phyloP scores from a whole-genome alignment of 1,140 invertebrate species.

The Cyphomyrmex costatus region DNA sequence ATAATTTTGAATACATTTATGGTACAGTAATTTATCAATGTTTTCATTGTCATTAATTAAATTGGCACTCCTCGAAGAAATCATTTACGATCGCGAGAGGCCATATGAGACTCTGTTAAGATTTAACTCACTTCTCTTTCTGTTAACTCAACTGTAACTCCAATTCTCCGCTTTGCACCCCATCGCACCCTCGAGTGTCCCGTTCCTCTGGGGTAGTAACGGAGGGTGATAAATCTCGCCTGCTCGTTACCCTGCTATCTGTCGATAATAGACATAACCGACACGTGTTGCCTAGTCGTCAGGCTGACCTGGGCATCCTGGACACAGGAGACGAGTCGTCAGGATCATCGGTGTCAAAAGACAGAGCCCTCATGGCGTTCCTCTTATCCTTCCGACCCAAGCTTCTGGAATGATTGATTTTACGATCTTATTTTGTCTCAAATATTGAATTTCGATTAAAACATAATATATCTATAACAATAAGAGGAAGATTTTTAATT shows the following conservation, averaged over 20 bases:
- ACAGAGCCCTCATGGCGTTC: not conserved
- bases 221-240: constrained; percentile 82
- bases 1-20: not conserved
- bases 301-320: constrained; percentile 76
- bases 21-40: not conserved
- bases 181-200: constrained; percentile 60
- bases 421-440: constrained; percentile 7
- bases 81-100: constrained; percentile 31
- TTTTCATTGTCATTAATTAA: constrained; percentile 33
- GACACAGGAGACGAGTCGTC: constrained; percentile 60
- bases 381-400: constrained; percentile 5
- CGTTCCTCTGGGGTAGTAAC: constrained; percentile 66
- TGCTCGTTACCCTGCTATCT: constrained; percentile 79
- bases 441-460: not conserved
- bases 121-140: constrained; percentile 58
- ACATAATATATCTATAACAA: not conserved
- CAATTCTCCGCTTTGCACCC: constrained; percentile 62
- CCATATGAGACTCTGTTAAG: constrained; percentile 30
- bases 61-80: not conserved
- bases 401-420: constrained; percentile 31
- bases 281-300: constrained; percentile 84
- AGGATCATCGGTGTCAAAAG: constrained; percentile 68
- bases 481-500: not conserved
- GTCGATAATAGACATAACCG: constrained; percentile 82
- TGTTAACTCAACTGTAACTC: constrained; percentile 71